These are phyloP conservation scores for Cyphomyrus plagiostoma DNA, from an alignment of 2,113 vertebrate genomes.

Conservation along the genomic window DNA sequence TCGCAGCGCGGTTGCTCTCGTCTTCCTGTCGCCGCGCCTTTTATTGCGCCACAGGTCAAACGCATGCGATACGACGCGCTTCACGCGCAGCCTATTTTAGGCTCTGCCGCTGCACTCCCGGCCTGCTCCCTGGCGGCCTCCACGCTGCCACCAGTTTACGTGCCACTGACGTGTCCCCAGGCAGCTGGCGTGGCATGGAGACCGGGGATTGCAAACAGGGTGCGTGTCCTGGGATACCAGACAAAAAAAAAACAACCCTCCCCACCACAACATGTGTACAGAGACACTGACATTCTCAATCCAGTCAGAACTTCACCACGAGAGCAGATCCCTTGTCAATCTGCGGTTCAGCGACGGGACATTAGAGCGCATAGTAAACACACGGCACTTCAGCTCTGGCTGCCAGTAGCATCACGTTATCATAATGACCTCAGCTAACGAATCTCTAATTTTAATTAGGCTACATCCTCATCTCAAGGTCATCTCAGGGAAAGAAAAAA, in stretches of 20 bases:
- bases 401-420: neutral
- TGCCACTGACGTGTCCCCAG: neutral
- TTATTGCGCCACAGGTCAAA: neutral
- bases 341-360: neutral
- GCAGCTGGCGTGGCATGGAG: neutral
- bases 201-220: neutral
- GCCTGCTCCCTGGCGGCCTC: neutral
- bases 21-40: neutral
- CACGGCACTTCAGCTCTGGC: neutral
- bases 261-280: neutral
- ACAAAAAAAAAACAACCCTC: neutral
- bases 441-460: neutral
- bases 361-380: neutral
- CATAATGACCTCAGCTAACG: neutral
- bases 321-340: neutral
- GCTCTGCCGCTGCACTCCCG: neutral
- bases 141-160: neutral
- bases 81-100: neutral
- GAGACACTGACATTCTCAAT: neutral
- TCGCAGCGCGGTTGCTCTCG: neutral
- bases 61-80: too few relatives aligned
- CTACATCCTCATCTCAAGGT: slow-evolving; percentile 7
- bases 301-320: neutral
- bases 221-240: neutral
- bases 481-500: neutral